These are phyloP conservation scores for Arothron firmamentum DNA, from an alignment of 2,113 vertebrate species.

Conservation along the genomic window DNA sequence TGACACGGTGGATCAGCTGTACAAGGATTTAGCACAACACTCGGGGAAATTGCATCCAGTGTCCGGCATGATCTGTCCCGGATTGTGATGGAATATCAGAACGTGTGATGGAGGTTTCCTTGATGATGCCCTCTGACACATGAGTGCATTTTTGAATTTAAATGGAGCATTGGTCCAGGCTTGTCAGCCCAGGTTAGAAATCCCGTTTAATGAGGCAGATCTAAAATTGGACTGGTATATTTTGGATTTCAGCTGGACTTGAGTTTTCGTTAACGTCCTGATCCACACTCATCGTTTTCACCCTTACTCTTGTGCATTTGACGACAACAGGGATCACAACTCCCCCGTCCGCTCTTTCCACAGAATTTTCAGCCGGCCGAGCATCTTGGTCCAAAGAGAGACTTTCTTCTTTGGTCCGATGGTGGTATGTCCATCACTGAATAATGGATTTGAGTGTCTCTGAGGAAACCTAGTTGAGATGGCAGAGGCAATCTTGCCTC, in stretches of 20 bases:
- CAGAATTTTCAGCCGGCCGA: too few relatives aligned
- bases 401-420: constrained; percentile 12
- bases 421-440: constrained; percentile 24
- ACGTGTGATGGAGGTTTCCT: not conserved
- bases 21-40: not conserved
- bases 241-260: too few relatives aligned
- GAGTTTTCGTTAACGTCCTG: too few relatives aligned
- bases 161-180: too few relatives aligned
- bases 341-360: constrained; percentile 12
- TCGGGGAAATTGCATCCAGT: not conserved
- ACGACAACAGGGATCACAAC: constrained; percentile 2
- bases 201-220: too few relatives aligned
- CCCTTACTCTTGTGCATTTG: constrained; percentile 5
- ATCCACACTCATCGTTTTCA: not conserved
- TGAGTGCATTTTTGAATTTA: too few relatives aligned
- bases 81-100: not conserved
- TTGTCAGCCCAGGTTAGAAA: too few relatives aligned
- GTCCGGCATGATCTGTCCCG: not conserved
- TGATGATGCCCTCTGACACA: too few relatives aligned
- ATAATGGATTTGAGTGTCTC: constrained; percentile 50
- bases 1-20: constrained; percentile 26
- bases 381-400: not conserved
- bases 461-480: constrained; percentile 51
- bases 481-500: not conserved
- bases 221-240: too few relatives aligned